A percentile compares a stretch with the other conserved stretches of the same genome.
phyloP scores from a whole-genome alignment of 1,140 invertebrate species.

The Cepaea nemoralis region DNA sequence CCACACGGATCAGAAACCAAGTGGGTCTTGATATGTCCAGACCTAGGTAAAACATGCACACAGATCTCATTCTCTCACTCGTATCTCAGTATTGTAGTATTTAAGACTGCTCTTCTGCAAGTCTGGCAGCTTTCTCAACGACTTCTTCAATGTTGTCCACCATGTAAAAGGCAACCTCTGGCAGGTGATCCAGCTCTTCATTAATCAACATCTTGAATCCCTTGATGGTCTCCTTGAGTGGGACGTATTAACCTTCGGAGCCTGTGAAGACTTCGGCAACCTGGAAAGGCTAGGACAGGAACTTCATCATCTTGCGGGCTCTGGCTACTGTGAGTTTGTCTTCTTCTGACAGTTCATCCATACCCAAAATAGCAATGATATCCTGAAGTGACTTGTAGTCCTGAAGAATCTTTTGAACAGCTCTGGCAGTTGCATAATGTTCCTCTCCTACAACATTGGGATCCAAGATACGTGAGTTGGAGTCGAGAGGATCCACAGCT shows the following conservation, averaged over 20 bases:
- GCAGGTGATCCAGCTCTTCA: conserved; percentile 93
- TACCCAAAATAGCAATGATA: conserved; percentile 97
- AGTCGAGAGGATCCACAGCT: conserved; percentile 96
- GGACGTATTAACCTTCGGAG: conserved; percentile 59
- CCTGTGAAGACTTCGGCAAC: conserved; percentile 69
- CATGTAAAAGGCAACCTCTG: conserved; percentile 98
- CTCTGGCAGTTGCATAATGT: conserved; percentile 93
- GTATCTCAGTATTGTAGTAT: not conserved
- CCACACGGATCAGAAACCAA: no score
- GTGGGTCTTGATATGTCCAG: not conserved
- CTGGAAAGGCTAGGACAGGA: conserved; percentile 97
- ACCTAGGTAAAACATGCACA: not conserved
- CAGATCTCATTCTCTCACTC: not conserved
- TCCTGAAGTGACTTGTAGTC: conserved; percentile 91
- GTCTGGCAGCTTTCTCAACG: conserved; percentile 80
- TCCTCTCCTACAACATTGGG: conserved; percentile 93
- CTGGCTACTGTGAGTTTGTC: conserved; percentile 95
- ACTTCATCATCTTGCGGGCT: conserved; percentile 95
- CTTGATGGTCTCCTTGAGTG: conserved; percentile 73
- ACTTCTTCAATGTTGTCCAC: conserved; percentile 97
- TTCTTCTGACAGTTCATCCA: conserved; percentile 98
- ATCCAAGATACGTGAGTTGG: conserved; percentile 97
- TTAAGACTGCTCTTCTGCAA: conserved; percentile 62
- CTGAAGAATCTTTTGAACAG: conserved; percentile 95
- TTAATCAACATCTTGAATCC: conserved; percentile 80